A percentile compares a stretch with the other conserved stretches of the same genome.
Conservation (phyloP, 1,140 invertebrate genomes). For the Belonocnema kinseyi region DNA sequence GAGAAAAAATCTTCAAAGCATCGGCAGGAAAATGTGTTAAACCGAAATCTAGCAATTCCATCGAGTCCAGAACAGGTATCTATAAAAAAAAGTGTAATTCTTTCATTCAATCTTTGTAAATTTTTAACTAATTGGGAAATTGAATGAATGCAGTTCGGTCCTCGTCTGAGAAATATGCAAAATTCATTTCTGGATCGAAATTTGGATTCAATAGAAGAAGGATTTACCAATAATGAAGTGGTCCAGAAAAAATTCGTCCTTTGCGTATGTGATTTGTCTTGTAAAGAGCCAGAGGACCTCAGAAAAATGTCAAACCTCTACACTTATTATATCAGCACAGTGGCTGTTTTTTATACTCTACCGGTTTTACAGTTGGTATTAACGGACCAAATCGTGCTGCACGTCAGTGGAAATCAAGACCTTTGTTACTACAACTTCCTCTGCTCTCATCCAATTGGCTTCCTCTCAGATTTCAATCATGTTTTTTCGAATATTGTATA, state of each 20-base stretch:
- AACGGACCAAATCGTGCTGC: conserved; percentile 90
- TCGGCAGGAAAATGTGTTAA: too few relatives aligned
- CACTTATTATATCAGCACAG: conserved; percentile 88
- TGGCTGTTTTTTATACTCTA: conserved; percentile 91
- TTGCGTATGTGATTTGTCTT: conserved; percentile 84
- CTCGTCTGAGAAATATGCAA: conserved; percentile 48
- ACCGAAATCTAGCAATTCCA: too few relatives aligned
- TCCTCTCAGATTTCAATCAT: conserved; percentile 90
- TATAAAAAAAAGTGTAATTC: too few relatives aligned
- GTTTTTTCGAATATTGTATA: conserved; percentile 94
- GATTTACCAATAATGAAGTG: conserved; percentile 80
- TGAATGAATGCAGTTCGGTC: conserved; percentile 51
- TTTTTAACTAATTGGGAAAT: conserved; percentile 27
- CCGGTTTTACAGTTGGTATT: conserved; percentile 92
- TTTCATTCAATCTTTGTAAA: too few relatives aligned
- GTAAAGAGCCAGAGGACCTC: conserved; percentile 82
- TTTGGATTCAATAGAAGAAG: conserved; percentile 82
- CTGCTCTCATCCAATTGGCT: conserved; percentile 72
- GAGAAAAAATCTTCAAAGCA: neutral
- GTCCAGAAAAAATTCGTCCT: conserved; percentile 82
- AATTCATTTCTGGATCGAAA: conserved; percentile 60
- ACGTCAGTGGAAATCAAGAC: conserved; percentile 90
- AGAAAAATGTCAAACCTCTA: conserved; percentile 84
- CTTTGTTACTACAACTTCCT: conserved; percentile 95
- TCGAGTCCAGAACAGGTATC: too few relatives aligned